These are phyloP conservation scores for Papilio glaucus DNA, from an alignment of 1,140 invertebrate genomes.

Conservation along the genomic window DNA sequence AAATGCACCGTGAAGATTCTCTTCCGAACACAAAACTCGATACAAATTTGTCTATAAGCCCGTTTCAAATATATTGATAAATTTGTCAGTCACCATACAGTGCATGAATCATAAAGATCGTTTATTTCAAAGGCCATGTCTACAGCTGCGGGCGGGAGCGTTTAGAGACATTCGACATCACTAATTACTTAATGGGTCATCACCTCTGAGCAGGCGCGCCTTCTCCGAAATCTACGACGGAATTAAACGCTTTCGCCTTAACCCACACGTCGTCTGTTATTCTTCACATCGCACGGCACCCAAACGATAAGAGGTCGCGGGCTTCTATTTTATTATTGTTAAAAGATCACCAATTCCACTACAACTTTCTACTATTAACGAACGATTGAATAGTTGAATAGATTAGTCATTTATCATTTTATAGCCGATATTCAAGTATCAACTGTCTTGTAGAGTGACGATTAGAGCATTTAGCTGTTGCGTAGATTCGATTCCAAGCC, in stretches of 20 bases:
- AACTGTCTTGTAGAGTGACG: no score
- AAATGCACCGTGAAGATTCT: no score
- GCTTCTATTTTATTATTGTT: neutral
- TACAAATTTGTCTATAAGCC: no score
- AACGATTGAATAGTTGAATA: no score
- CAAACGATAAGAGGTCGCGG: slow-evolving; percentile 43
- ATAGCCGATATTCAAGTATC: no score
- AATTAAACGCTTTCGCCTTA: slow-evolving; percentile 53
- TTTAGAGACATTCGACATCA: slow-evolving; percentile 30
- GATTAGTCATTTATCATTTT: no score
- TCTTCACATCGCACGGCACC: slow-evolving; percentile 35
- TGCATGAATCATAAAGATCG: neutral
- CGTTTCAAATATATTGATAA: neutral
- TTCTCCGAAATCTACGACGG: slow-evolving; percentile 53
- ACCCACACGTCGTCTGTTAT: slow-evolving; percentile 38
- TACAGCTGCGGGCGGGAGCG: neutral
- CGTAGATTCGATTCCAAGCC: no score
- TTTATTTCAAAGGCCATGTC: neutral
- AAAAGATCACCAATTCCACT: neutral
- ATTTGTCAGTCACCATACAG: neutral
- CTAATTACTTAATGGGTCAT: slow-evolving; percentile 58
- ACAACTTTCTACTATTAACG: no score
- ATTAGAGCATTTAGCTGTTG: no score
- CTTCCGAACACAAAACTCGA: no score
- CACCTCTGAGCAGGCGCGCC: slow-evolving; percentile 41